These are phyloP conservation scores for Cloeon dipterum DNA, from an alignment of 2,888 invertebrate genomes.

Conservation along the genomic window DNA sequence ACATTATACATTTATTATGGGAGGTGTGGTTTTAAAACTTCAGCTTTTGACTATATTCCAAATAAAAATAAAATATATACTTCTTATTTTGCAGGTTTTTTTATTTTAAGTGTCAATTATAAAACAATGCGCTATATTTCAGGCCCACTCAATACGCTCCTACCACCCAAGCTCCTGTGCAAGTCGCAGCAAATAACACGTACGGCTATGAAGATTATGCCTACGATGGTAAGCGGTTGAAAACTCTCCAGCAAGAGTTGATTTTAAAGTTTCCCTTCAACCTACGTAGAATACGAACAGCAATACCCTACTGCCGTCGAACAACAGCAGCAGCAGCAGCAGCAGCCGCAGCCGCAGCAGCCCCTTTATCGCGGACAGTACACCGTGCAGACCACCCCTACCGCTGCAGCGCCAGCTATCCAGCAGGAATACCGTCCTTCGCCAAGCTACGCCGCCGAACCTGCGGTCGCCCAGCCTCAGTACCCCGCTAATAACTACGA, in stretches of 20 bases:
- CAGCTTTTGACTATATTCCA: too few relatives aligned
- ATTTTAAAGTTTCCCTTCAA: too few relatives aligned
- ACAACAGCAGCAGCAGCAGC: too few relatives aligned
- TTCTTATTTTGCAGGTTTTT: too few relatives aligned
- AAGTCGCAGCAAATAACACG: background rate
- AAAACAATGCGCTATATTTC: too few relatives aligned
- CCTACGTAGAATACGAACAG: background rate
- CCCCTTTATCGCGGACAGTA: background rate
- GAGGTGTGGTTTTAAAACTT: too few relatives aligned
- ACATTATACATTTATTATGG: background rate
- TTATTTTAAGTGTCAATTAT: too few relatives aligned
- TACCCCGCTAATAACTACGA: too few relatives aligned
- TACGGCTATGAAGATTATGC: background rate
- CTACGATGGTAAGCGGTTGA: background rate
- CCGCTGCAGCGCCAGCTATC: background rate
- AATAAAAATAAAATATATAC: too few relatives aligned
- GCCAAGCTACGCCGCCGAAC: too few relatives aligned
- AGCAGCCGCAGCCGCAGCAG: background rate
- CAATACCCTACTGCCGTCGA: background rate
- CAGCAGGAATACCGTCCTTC: background rate
- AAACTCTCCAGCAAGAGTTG: too few relatives aligned
- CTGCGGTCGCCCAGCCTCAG: too few relatives aligned
- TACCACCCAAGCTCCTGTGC: background rate
- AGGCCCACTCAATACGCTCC: background rate
- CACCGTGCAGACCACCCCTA: background rate